Conservation (phyloP, 2,888 invertebrate species). For the Tribolium freemani region DNA sequence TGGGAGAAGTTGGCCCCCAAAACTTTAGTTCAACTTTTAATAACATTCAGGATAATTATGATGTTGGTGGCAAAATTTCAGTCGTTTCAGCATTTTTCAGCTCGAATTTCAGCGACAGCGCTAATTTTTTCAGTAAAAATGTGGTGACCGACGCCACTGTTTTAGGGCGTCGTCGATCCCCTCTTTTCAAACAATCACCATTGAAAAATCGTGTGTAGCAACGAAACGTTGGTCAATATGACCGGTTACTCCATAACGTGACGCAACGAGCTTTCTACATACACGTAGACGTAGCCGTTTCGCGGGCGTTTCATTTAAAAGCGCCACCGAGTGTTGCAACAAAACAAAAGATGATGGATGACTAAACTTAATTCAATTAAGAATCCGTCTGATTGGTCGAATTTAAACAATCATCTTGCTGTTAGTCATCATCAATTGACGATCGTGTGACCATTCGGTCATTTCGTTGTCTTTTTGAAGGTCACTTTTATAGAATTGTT, state of each 20-base stretch:
- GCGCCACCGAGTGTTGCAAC: not conserved
- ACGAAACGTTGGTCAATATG: conserved; percentile 23
- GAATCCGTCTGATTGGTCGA: not conserved
- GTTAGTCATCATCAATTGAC: conserved; percentile 8
- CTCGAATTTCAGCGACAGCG: too few relatives aligned
- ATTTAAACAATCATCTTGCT: not conserved
- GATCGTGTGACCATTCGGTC: not conserved
- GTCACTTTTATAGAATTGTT: not conserved
- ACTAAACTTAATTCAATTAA: not conserved
- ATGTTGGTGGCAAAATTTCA: not conserved
- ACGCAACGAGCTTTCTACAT: conserved; percentile 34
- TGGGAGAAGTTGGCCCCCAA: too few relatives aligned
- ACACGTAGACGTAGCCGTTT: not conserved
- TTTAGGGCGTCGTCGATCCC: conserved; percentile 3
- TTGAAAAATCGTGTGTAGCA: conserved; percentile 27
- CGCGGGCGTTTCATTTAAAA: not conserved
- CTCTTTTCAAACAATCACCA: conserved; percentile 13
- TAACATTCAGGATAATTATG: too few relatives aligned
- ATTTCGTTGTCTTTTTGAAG: not conserved
- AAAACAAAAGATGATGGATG: not conserved
- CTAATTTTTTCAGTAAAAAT: not conserved
- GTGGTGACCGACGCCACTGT: not conserved
- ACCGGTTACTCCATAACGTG: conserved; percentile 25
- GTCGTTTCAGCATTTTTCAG: too few relatives aligned
- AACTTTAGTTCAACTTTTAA: too few relatives aligned